phyloP scores from a whole-genome alignment of 1,140 invertebrate species.

The Apis laboriosa region DNA sequence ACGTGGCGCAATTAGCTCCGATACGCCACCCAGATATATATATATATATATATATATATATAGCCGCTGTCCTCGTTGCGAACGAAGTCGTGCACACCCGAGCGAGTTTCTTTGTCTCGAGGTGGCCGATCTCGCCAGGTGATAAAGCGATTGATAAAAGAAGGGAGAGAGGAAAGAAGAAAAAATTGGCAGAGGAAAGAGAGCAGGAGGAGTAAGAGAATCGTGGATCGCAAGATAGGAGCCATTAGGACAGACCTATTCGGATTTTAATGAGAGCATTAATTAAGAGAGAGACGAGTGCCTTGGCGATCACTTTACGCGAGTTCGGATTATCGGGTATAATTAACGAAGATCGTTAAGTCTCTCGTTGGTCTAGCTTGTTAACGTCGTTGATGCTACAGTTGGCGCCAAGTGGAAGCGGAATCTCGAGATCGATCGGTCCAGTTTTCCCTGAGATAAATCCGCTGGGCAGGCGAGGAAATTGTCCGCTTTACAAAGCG shows the following conservation, averaged over 20 bases:
- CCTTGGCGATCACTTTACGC: conserved; percentile 24
- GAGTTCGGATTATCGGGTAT: conserved; percentile 24
- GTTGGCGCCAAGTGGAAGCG: too few species aligned
- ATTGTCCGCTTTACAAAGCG: too few species aligned
- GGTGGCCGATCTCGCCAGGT: conserved; percentile 5
- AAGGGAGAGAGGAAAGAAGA: background rate
- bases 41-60: background rate
- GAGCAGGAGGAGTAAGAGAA: background rate
- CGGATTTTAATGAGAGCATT: conserved; percentile 41
- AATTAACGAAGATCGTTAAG: conserved; percentile 37
- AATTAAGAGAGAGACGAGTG: conserved; percentile 13
- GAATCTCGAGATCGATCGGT: too few species aligned
- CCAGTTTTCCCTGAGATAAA: too few species aligned
- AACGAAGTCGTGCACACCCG: background rate
- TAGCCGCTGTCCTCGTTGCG: background rate
- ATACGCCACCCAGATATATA: background rate
- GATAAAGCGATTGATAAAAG: background rate
- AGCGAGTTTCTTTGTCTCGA: background rate
- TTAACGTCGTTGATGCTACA: too few species aligned
- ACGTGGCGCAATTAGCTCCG: conserved; percentile 26
- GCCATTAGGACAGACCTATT: conserved; percentile 28
- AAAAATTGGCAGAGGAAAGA: background rate
- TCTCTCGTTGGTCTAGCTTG: too few species aligned
- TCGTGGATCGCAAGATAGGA: conserved; percentile 20
- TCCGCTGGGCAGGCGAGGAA: too few species aligned